Evolutionary conservation across 2,888 invertebrate genomes (phyloP).

Genomic region (Rambutsinella grinnellia): DNA sequence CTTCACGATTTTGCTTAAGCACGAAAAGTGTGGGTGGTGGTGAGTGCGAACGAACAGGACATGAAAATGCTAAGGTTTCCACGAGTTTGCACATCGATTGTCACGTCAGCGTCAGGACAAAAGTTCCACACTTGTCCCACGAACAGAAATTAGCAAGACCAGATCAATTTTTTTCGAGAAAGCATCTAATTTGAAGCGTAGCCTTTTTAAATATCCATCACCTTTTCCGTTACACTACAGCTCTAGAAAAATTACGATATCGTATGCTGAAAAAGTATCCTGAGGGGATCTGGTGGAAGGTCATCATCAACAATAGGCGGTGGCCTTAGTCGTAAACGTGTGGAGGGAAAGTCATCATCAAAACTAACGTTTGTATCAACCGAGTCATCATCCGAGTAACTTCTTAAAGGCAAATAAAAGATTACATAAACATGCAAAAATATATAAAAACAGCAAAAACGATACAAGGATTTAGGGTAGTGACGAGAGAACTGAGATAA

Average conservation of each 20-base stretch:
- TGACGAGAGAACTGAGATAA: neutral
- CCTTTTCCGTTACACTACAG: constrained; percentile 11
- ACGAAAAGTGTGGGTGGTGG: neutral
- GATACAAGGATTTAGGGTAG: neutral
- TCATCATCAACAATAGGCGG: constrained; percentile 3
- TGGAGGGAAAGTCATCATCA: constrained; percentile 14
- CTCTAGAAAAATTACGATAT: constrained; percentile 42
- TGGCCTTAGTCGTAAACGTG: neutral
- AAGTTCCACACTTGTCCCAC: no score
- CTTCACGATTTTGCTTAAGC: no score
- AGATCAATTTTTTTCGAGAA: no score
- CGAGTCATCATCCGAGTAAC: constrained; percentile 11
- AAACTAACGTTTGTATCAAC: constrained; percentile 14
- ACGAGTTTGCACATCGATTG: no score
- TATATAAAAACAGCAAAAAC: constrained; percentile 3
- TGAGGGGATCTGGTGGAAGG: constrained; percentile 38
- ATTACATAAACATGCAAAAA: constrained; percentile 8
- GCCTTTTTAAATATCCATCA: constrained; percentile 36
- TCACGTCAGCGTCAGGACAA: no score
- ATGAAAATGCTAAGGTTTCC: no score
- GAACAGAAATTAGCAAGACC: no score
- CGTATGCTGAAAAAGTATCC: constrained; percentile 52
- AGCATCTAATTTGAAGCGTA: no score
- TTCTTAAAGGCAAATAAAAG: constrained; percentile 28
- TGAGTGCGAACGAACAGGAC: neutral